These are phyloP conservation scores for Drosophila aldrichi DNA, from an alignment of 2,888 invertebrate genomes.

Conservation along the genomic window DNA sequence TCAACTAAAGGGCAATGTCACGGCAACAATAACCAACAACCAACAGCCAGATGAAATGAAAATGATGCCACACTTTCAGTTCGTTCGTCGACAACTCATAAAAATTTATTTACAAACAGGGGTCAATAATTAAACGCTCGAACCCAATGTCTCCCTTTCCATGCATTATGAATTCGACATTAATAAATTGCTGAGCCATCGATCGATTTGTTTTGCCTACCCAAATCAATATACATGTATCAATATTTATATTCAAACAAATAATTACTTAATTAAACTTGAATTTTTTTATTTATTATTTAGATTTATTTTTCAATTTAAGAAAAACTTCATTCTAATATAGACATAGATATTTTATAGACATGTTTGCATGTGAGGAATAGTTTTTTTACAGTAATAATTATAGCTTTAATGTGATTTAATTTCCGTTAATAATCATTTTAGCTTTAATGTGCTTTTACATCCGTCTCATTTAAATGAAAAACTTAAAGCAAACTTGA, in stretches of 20 bases:
- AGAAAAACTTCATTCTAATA: too few relatives aligned
- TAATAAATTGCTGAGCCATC: conserved; percentile 3
- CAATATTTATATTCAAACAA: neutral
- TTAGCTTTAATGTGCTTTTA: too few relatives aligned
- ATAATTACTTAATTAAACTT: neutral
- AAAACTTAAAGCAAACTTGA: too few relatives aligned
- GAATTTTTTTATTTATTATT: too few relatives aligned
- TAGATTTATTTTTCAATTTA: too few relatives aligned
- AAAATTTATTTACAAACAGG: conserved; percentile 34
- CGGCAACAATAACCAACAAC: conserved; percentile 26
- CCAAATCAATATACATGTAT: neutral
- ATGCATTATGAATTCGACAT: conserved; percentile 16
- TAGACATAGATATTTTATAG: too few relatives aligned
- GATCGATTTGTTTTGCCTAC: neutral
- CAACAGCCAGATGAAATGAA: conserved; percentile 14
- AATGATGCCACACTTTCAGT: conserved; percentile 7
- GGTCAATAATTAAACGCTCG: conserved; percentile 61
- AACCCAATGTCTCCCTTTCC: conserved; percentile 11
- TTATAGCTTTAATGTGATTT: neutral
- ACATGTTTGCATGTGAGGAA: too few relatives aligned
- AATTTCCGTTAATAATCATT: too few relatives aligned
- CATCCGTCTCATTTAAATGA: too few relatives aligned
- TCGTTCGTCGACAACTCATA: neutral
- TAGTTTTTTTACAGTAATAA: too few relatives aligned
- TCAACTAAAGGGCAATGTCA: conserved; percentile 3